These are phyloP conservation scores for Myrmecobius fasciatus DNA, from an alignment of 2,113 vertebrate species.

Conservation along the genomic window DNA sequence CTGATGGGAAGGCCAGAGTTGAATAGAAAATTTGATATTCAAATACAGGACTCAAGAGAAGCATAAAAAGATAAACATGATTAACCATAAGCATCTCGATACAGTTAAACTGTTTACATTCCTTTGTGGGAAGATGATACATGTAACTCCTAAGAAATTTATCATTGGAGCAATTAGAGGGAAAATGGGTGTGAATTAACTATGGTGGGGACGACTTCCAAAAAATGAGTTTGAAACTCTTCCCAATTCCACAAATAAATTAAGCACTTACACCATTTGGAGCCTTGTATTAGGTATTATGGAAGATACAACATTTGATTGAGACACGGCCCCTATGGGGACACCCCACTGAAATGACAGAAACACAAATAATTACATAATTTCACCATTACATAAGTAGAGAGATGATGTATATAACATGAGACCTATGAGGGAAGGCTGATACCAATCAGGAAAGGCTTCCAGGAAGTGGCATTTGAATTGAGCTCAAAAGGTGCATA, in stretches of 20 bases:
- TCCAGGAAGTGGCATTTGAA: not conserved
- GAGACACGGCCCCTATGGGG: not conserved
- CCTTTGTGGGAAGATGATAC: too few relatives aligned
- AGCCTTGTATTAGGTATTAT: not conserved
- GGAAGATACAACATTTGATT: not conserved
- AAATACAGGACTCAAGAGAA: too few relatives aligned
- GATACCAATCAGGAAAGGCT: not conserved
- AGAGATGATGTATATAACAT: not conserved
- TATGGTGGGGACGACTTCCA: too few relatives aligned
- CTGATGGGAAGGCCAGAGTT: too few relatives aligned
- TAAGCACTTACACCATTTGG: not conserved
- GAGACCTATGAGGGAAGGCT: not conserved
- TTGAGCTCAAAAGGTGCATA: not conserved
- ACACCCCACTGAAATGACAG: not conserved
- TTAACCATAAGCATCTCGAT: too few relatives aligned
- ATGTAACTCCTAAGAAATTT: too few relatives aligned
- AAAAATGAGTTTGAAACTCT: not conserved
- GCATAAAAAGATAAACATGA: too few relatives aligned
- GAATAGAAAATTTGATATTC: too few relatives aligned
- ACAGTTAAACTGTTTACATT: too few relatives aligned
- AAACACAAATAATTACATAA: not conserved
- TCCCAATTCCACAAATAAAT: not conserved
- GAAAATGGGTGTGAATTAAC: not conserved
- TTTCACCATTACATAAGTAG: not conserved
- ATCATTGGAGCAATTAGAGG: not conserved